These are phyloP conservation scores for Oncorhynchus clarkii DNA, from an alignment of 2,113 vertebrate species.

Conservation along the genomic window DNA sequence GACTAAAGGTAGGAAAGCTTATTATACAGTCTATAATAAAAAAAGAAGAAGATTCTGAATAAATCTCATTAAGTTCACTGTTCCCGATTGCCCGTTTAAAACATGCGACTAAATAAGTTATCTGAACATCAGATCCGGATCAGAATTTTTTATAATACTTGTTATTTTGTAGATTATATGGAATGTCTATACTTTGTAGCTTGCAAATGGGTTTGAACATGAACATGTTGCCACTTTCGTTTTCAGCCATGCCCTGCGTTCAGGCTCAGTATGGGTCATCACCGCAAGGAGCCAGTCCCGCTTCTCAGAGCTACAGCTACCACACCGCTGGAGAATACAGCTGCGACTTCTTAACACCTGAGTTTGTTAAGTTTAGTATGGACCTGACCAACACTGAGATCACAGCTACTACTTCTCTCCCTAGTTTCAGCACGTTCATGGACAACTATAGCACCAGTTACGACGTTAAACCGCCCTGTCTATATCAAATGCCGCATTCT, in stretches of 20 bases:
- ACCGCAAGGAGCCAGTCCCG: slow-evolving; percentile 99
- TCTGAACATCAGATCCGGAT: not conserved
- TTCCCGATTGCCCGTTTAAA: not conserved
- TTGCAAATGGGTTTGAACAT: slow-evolving; percentile 18
- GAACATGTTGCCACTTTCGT: slow-evolving; percentile 75
- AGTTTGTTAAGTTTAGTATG: slow-evolving; percentile 99
- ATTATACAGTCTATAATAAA: not conserved
- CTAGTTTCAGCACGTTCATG: slow-evolving; percentile 99
- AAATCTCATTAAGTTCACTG: not conserved
- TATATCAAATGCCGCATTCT: slow-evolving; percentile 97
- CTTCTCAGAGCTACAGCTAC: slow-evolving; percentile 99
- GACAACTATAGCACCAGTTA: slow-evolving; percentile 97
- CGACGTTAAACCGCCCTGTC: slow-evolving; percentile 99
- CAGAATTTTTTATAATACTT: not conserved
- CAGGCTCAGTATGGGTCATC: slow-evolving; percentile 99
- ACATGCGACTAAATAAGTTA: not conserved
- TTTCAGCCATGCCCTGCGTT: slow-evolving; percentile 99
- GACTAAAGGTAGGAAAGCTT: slow-evolving; percentile 82
- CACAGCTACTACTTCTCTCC: slow-evolving; percentile 97
- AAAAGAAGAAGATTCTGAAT: slow-evolving; percentile 4
- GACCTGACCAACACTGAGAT: slow-evolving; percentile 99
- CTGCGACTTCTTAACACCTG: slow-evolving; percentile 98
- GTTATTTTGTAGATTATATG: not conserved
- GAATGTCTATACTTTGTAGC: not conserved
- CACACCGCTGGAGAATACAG: slow-evolving; percentile 97